A percentile compares a stretch with the other conserved stretches of the same genome.
Conservation (phyloP, 2,888 invertebrate genomes). For the Rapana venosa region DNA sequence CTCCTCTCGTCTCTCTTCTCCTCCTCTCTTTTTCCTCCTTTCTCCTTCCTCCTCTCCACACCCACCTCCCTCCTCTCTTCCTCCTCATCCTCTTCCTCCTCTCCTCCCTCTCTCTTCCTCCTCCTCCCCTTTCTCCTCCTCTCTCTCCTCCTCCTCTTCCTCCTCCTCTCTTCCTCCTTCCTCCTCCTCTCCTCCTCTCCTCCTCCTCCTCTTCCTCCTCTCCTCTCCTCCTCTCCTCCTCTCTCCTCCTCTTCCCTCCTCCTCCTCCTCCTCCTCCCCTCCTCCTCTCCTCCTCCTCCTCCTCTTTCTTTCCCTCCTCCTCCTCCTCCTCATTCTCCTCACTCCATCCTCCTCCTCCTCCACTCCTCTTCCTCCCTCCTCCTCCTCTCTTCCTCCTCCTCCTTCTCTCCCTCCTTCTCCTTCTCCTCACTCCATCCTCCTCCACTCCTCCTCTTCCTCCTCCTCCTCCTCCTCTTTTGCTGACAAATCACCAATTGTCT, state of each 20-base stretch:
- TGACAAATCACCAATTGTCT: too few relatives aligned
- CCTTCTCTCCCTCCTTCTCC: not conserved
- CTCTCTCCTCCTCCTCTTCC: not conserved
- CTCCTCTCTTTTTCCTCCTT: not conserved
- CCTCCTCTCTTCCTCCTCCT: not conserved
- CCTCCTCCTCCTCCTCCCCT: not conserved
- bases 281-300: not conserved
- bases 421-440: not conserved
- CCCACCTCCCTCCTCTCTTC: not conserved
- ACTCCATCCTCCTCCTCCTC: not conserved
- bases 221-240: not conserved
- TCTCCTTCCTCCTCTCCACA: not conserved
- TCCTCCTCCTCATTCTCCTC: too few relatives aligned
- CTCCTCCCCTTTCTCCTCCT: not conserved
- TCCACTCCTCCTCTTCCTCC: not conserved
- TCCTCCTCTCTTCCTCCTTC: not conserved
- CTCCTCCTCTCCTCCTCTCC: not conserved
- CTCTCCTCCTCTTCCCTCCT: not conserved
- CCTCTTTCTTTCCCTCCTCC: not conserved
- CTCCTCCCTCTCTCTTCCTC: not conserved
- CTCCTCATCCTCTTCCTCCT: not conserved
- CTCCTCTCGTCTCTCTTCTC: not conserved
- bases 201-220: not conserved
- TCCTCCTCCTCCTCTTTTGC: too few relatives aligned
- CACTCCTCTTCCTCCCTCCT: not conserved